These are phyloP conservation scores for Petrocephalus microphthalmus DNA, from an alignment of 2,113 vertebrate species.

Conservation along the genomic window DNA sequence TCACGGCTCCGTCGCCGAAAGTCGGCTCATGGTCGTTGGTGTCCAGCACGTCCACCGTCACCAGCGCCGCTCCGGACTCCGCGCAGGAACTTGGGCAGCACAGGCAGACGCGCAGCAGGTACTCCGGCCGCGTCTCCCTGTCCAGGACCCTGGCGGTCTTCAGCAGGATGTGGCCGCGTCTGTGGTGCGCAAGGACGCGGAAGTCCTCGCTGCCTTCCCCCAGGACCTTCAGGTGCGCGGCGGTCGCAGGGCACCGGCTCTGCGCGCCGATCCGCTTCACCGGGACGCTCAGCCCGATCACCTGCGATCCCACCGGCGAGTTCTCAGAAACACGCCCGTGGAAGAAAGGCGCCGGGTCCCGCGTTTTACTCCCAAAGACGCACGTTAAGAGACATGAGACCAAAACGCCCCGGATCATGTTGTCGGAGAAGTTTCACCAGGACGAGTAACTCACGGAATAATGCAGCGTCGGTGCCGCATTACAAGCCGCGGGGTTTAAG, in stretches of 20 bases:
- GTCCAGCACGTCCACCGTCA: constrained; percentile 75
- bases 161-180: constrained; percentile 65
- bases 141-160: constrained; percentile 68
- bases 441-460: constrained; percentile 29
- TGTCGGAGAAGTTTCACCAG: constrained; percentile 39
- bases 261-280: constrained; percentile 63
- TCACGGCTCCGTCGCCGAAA: constrained; percentile 51
- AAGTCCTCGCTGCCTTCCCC: constrained; percentile 70
- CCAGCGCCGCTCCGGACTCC: constrained; percentile 57
- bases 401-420: constrained; percentile 59
- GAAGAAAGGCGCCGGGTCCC: constrained; percentile 63
- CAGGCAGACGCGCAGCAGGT: constrained; percentile 61
- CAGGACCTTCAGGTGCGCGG: constrained; percentile 63
- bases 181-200: constrained; percentile 67
- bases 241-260: constrained; percentile 57
- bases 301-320: constrained; percentile 69
- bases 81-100: constrained; percentile 59
- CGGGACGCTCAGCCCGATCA: constrained; percentile 72
- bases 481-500: not conserved
- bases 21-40: constrained; percentile 76
- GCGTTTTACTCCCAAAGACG: constrained; percentile 51
- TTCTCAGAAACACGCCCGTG: constrained; percentile 76
- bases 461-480: not conserved
- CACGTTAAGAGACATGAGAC: constrained; percentile 48
- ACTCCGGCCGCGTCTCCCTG: constrained; percentile 66